Percentiles rank a stretch among this genome's conserved stretches.
These are phyloP conservation scores for Centropus unirufus DNA, from an alignment of 2,113 vertebrate species.

Conservation along the genomic window DNA sequence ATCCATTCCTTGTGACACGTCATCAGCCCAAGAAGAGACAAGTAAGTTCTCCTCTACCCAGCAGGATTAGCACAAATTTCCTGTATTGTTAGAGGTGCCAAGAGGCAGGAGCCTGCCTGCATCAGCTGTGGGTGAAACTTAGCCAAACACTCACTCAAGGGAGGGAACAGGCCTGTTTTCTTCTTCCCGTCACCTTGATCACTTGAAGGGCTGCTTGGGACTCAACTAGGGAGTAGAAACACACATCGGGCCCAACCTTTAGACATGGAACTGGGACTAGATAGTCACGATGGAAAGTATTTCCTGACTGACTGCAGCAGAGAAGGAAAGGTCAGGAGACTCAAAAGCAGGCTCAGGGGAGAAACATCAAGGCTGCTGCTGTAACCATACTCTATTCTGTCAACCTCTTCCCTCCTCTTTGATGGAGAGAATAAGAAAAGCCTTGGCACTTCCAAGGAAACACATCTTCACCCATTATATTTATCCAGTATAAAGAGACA, in stretches of 20 bases:
- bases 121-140: not conserved
- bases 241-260: not conserved
- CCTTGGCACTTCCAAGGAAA: not conserved
- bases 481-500: slow-evolving; percentile 14
- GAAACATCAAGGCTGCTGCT: slow-evolving; percentile 47
- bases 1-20: not conserved
- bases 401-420: not conserved
- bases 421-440: slow-evolving; percentile 47
- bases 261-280: slow-evolving; percentile 29
- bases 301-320: slow-evolving; percentile 6
- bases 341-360: slow-evolving; percentile 51
- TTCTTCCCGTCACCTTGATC: not conserved
- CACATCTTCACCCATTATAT: slow-evolving; percentile 2
- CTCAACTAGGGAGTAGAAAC: not conserved
- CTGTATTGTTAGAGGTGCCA: not conserved
- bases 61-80: not conserved
- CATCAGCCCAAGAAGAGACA: not conserved
- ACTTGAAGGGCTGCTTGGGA: not conserved
- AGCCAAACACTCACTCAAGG: not conserved
- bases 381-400: slow-evolving; percentile 48
- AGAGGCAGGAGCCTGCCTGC: not conserved
- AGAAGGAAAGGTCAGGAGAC: slow-evolving; percentile 39
- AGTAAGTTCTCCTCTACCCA: not conserved
- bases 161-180: not conserved
- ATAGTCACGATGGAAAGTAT: slow-evolving; percentile 42